Evolutionary conservation across 2,888 invertebrate species (phyloP).

Genomic region (Mesorhabditis sp.): DNA sequence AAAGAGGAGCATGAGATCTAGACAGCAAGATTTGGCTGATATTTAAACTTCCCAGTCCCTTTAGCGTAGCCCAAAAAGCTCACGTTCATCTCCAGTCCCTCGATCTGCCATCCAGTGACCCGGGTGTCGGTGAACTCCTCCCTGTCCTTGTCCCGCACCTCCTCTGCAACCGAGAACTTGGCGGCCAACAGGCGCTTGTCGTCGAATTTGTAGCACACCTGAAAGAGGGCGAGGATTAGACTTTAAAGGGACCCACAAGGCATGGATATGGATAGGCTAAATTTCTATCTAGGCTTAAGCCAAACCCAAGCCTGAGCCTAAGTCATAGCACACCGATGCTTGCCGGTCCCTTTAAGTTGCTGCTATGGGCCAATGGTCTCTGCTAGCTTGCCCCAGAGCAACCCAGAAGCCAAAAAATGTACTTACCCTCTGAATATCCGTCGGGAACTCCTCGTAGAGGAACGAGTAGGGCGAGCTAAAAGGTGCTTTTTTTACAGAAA

Average conservation of each 20-base stretch:
- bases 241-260: neutral
- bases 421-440: constrained; percentile 46
- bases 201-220: constrained; percentile 57
- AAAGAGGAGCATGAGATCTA: neutral
- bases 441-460: constrained; percentile 55
- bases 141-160: constrained; percentile 42
- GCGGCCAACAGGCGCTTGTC: constrained; percentile 57
- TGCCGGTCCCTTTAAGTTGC: no score
- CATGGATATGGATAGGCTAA: neutral
- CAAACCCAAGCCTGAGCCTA: no score
- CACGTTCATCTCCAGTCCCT: constrained; percentile 49
- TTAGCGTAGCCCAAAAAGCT: constrained; percentile 7
- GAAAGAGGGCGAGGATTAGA: neutral
- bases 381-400: no score
- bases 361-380: no score
- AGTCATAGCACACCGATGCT: no score
- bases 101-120: constrained; percentile 55
- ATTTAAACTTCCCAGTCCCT: neutral
- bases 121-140: constrained; percentile 53
- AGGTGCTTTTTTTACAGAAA: neutral
- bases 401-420: no score
- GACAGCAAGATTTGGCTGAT: neutral
- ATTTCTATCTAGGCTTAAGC: no score
- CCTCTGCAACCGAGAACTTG: constrained; percentile 49
- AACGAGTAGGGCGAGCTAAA: constrained; percentile 48